Base-by-base conservation (phyloP, 1,140 invertebrate species). In the silkworm (Bombyx mori) region DNA sequence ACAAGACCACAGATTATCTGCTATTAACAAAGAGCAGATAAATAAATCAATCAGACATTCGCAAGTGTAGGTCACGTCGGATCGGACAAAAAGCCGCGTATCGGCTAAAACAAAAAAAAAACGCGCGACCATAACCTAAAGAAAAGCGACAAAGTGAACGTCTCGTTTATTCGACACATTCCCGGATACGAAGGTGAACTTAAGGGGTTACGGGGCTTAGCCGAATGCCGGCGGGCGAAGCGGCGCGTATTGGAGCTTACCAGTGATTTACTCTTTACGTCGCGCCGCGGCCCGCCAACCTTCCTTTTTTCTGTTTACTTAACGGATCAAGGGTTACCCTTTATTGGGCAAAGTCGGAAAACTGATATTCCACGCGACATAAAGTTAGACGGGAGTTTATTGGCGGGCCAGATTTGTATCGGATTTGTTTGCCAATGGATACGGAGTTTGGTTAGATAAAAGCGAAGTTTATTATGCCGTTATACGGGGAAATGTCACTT, bases 281-380 rank as follows among this genome's bases (percentile, higher is more conserved):
- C 75, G 71, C 73, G 66, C 64, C 75, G 72, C 72, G 75, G 69
- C 59, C 65, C 66, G 45, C 66, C 75, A 61, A 63, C 72, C 66
- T 72, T 66, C 61, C 69, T 75, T 86, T 85, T 85, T 83, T 83
- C 66, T 85, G 80, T 86, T 86, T 85, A 87, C 81, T 79, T 78
- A 78, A 75, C 73, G 82, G 79, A 85, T 87, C 79, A 82, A 62
- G 76, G 81, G 73, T 73, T 79, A 79, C 80, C 78, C 80, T 86
- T 84, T 86, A 84, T 82, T 82, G 79, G 78, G 71, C 73, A 77
- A 83, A 82, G 75, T 79, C 77, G 77, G 77, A 68, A 68, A 81
- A 82, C 71, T 78, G 79, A 85, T 85, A 85, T 75, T 71, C 68
- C 68, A 42, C 56, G 69, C 65, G 71, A 73, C 75, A 71, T 79